Percentiles rank a stretch among this genome's conserved stretches.
Evolutionary conservation across 1,140 invertebrate genomes (phyloP).

Genomic region (Platyscapa corneri): DNA sequence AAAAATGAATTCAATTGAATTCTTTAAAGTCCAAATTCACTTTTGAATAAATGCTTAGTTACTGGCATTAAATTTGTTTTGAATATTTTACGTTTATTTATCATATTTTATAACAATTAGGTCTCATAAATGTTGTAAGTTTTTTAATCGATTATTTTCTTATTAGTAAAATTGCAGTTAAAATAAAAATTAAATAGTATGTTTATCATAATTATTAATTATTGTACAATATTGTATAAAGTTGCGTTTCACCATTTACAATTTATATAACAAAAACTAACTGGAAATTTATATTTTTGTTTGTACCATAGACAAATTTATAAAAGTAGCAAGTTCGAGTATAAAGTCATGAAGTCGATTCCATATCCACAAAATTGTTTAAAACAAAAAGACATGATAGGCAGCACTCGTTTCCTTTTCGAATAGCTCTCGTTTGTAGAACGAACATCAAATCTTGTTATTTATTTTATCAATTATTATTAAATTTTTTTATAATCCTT

Average conservation of each 20-base stretch:
- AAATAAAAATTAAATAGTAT: slow-evolving; percentile 5
- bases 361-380: neutral
- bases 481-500: slow-evolving; percentile 38
- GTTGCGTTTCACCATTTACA: slow-evolving; percentile 43
- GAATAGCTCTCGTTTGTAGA: slow-evolving; percentile 47
- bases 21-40: neutral
- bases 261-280: slow-evolving; percentile 27
- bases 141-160: neutral
- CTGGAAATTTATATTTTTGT: slow-evolving; percentile 29
- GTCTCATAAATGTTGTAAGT: slow-evolving; percentile 23
- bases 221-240: slow-evolving; percentile 50
- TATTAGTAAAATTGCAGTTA: neutral
- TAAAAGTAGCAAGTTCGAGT: slow-evolving; percentile 41
- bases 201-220: slow-evolving; percentile 17
- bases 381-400: slow-evolving; percentile 27
- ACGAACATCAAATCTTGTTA: slow-evolving; percentile 56
- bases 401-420: slow-evolving; percentile 38
- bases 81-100: no score
- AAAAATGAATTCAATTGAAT: slow-evolving; percentile 6
- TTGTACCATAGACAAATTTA: slow-evolving; percentile 42
- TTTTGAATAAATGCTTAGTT: slow-evolving; percentile 20
- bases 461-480: slow-evolving; percentile 46
- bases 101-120: slow-evolving; percentile 14
- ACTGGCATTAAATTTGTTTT: slow-evolving; percentile 20
- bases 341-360: slow-evolving; percentile 17